These are phyloP conservation scores for Penaeus indicus DNA, from an alignment of 1,140 invertebrate species.

Conservation along the genomic window DNA sequence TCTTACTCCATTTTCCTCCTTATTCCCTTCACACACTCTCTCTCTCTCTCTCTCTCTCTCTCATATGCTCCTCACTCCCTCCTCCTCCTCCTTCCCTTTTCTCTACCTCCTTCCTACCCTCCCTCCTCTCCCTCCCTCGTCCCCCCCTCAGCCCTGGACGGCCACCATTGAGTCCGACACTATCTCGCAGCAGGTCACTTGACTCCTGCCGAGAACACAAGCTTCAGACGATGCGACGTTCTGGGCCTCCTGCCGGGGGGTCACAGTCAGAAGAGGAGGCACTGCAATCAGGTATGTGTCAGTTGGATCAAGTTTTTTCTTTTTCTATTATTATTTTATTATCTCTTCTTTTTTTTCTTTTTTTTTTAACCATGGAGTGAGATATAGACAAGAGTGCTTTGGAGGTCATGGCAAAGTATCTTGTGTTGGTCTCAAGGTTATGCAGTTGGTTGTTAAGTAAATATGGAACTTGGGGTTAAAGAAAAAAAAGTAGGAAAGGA, in stretches of 20 bases:
- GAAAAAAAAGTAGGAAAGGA: too few relatives aligned
- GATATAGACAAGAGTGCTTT: too few relatives aligned
- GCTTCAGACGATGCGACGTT: slow-evolving; percentile 59
- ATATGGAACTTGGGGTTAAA: too few relatives aligned
- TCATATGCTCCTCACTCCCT: background rate
- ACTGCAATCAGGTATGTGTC: slow-evolving; percentile 61
- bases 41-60: too few relatives aligned
- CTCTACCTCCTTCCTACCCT: slow-evolving; percentile 17
- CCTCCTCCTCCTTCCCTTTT: slow-evolving; percentile 23
- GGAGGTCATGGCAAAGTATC: too few relatives aligned
- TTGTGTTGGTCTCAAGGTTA: too few relatives aligned
- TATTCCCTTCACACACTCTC: too few relatives aligned
- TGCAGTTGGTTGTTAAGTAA: too few relatives aligned
- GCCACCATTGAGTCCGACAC: slow-evolving; percentile 62
- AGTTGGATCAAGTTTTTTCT: background rate
- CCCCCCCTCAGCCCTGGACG: slow-evolving; percentile 59
- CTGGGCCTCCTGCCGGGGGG: slow-evolving; percentile 50
- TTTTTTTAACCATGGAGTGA: background rate
- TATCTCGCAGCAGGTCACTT: slow-evolving; percentile 62
- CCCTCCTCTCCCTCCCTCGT: slow-evolving; percentile 32
- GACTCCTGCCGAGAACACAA: slow-evolving; percentile 65
- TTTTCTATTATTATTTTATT: background rate
- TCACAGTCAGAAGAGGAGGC: slow-evolving; percentile 65
- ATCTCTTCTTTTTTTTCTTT: background rate
- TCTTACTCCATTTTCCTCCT: too few relatives aligned